Conservation (phyloP, 2,113 vertebrate genomes). For the Nothoprocta perdicaria region DNA sequence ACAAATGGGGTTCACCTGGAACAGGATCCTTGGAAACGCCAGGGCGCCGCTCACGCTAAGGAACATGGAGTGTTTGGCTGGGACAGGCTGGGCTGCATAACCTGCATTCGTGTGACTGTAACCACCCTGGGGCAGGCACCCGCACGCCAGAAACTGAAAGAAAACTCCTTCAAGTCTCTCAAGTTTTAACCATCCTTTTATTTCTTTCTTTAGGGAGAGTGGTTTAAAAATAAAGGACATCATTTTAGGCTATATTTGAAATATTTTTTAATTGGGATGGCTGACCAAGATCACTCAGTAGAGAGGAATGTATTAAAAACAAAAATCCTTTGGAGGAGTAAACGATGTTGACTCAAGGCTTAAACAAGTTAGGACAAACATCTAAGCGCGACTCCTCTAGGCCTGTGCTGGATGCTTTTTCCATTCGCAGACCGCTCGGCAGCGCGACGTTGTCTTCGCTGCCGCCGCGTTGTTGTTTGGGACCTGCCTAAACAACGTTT, state of each 20-base stretch:
- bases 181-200: not conserved
- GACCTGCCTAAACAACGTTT: slow-evolving; percentile 61
- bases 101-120: slow-evolving; percentile 32
- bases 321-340: not conserved
- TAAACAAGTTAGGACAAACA: slow-evolving; percentile 52
- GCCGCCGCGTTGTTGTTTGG: slow-evolving; percentile 50
- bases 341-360: slow-evolving; percentile 18
- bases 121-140: slow-evolving; percentile 44
- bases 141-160: slow-evolving; percentile 43
- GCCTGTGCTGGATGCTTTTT: not conserved
- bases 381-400: not conserved
- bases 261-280: not conserved
- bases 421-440: slow-evolving; percentile 26
- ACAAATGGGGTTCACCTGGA: slow-evolving; percentile 49
- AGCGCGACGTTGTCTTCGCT: slow-evolving; percentile 25
- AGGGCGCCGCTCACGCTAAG: slow-evolving; percentile 44
- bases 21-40: slow-evolving; percentile 31
- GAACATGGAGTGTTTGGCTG: not conserved
- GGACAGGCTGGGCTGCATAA: slow-evolving; percentile 41
- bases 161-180: not conserved
- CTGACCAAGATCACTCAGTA: not conserved
- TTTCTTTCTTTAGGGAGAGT: not conserved
- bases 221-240: not conserved
- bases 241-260: not conserved
- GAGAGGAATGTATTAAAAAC: slow-evolving; percentile 12